Base-by-base conservation (phyloP, 1,140 invertebrate genomes). In the Temnothorax nylanderi region DNA sequence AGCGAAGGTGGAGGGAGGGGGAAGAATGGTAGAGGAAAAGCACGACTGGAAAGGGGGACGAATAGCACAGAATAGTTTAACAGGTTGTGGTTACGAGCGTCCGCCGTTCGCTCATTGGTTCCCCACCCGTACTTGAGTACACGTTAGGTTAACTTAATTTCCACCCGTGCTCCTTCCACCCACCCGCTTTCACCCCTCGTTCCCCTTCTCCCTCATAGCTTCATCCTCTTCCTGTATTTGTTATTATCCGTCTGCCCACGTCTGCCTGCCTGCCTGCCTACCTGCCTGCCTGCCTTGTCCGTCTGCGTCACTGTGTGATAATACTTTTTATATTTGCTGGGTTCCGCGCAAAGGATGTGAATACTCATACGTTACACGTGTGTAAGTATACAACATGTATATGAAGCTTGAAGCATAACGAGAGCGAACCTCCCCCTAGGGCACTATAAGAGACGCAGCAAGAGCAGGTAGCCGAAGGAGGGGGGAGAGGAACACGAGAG, bases 91-190 rank as follows among this genome's bases (percentile, higher is more conserved):
- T 86, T 54, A 84, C n/a, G 44, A 51, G 54, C 74, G 65, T 49
- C 41, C 32, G 76, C 47, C 56, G 76, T 65, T 26, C 58, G 76
- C 56, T 80, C 76, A 91, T 91, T 91, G 90, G 89, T 54, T 91
- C 89, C 90, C 90, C 88, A 91, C 87, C 65, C 74, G 65, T 81
- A 76, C 75, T 91, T 84, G 80, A 91, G 82, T 85, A 41, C 64
- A 87, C 41, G 80, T 89, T 87, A 89, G 88, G 87, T 91, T 91
- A 85, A 91, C 77, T 91, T 91, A 89, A 91, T 91, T 91, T 91
- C 88, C 87, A 91, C 90, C 89, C 75, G 58, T 56, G 44, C 87
- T 89, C 78, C 78, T 80, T 84, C 89, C 76, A 72, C 49, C 32
- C 26, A 26, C 21, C 32, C 16, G 37, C 47, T 75, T 18, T 62